These are phyloP conservation scores for Clavelina lepadiformis DNA, from an alignment of 23 tunicate genomes.

Conservation along the genomic window DNA sequence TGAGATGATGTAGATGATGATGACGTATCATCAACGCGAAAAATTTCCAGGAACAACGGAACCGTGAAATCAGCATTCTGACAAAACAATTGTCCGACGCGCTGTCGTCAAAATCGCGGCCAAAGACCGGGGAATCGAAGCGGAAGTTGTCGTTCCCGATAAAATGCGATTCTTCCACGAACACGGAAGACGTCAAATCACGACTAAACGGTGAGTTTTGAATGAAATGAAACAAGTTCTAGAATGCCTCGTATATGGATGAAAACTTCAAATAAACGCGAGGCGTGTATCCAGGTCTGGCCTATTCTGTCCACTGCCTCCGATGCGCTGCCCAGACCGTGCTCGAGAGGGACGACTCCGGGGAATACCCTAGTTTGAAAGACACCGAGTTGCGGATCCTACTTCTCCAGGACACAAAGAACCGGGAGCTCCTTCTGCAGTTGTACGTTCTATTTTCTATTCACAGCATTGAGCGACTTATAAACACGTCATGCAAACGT, in stretches of 20 bases:
- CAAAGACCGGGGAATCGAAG: conserved; percentile 1
- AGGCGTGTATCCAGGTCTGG: conserved; percentile 32
- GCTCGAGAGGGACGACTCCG: conserved; percentile 22
- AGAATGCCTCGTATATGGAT: neutral
- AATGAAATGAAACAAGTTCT: no score
- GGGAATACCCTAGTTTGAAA: conserved; percentile 14
- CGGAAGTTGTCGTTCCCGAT: conserved; percentile 2
- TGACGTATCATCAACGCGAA: no score
- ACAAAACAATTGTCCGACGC: conserved; percentile 13
- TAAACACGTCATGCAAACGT: no score
- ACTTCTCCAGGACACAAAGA: conserved; percentile 76
- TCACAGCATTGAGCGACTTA: no score
- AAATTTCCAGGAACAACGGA: conserved; percentile 1
- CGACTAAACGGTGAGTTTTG: conserved; percentile 34
- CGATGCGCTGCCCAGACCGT: conserved; percentile 55
- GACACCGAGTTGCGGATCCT: conserved; percentile 74
- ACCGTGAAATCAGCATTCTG: conserved; percentile 7
- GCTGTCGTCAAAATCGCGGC: conserved; percentile 6
- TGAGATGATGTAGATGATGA: conserved; percentile 1
- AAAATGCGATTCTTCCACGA: conserved; percentile 35
- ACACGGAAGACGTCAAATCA: conserved; percentile 53
- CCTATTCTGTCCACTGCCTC: conserved; percentile 56
- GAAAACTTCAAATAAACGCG: neutral
- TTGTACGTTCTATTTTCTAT: conserved; percentile 45
- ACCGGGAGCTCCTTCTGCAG: conserved; percentile 70